A percentile compares a stretch with the other conserved stretches of the same genome.
These are phyloP conservation scores for Artibeus jamaicensis DNA, from an alignment of 2,797 vertebrate genomes.

Conservation along the genomic window DNA sequence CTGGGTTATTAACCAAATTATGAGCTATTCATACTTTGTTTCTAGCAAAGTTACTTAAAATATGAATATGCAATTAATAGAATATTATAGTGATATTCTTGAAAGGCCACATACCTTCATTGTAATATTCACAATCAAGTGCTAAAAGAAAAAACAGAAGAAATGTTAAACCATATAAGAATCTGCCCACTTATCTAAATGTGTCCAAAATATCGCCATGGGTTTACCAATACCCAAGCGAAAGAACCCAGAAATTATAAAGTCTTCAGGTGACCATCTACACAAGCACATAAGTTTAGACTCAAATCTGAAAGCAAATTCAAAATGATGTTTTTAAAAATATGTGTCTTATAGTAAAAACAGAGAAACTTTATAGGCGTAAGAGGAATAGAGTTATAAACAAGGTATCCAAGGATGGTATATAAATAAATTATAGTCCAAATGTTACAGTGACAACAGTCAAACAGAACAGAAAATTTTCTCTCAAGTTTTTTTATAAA, in stretches of 20 bases:
- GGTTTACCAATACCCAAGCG: background rate
- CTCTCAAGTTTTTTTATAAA: background rate
- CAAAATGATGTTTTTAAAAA: background rate
- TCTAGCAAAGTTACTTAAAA: background rate
- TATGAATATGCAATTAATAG: background rate
- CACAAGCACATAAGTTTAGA: slow-evolving; percentile 1
- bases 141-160: slow-evolving; percentile 86
- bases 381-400: background rate
- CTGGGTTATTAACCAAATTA: background rate
- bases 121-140: slow-evolving; percentile 98
- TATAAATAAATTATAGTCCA: slow-evolving; percentile 23
- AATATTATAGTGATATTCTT: background rate
- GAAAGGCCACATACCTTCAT: slow-evolving; percentile 91
- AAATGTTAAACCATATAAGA: slow-evolving; percentile 6
- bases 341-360: background rate
- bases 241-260: background rate
- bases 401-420: background rate
- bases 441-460: background rate
- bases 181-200: background rate
- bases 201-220: background rate
- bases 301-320: background rate
- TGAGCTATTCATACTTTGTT: background rate
- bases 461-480: slow-evolving; percentile 12
- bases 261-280: background rate
- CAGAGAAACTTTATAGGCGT: background rate